phyloP scores from a whole-genome alignment of 2,113 vertebrate genomes.

The Neodon shergylaensis region DNA sequence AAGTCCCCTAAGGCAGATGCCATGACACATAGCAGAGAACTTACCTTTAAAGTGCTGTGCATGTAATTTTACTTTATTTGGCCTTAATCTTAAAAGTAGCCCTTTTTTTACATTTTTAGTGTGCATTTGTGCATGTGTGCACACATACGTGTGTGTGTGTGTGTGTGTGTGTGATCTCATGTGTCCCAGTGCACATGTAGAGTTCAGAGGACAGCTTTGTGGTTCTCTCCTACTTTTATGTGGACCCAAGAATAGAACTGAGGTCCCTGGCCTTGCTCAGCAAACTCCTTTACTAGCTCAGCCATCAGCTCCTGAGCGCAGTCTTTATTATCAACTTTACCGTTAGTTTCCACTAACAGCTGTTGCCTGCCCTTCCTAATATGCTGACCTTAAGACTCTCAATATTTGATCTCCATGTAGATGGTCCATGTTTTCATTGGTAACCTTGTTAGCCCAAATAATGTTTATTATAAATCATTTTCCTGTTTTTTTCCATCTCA shows the following conservation, averaged over 20 bases:
- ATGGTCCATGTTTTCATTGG: not conserved
- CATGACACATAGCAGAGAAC: slow-evolving; percentile 87
- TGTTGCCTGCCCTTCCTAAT: not conserved
- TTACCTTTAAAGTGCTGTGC: slow-evolving; percentile 93
- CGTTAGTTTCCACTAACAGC: not conserved
- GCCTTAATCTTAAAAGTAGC: not conserved
- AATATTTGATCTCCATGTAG: not conserved
- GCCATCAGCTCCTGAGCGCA: not conserved
- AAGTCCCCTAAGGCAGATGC: slow-evolving; percentile 86
- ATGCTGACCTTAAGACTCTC: not conserved
- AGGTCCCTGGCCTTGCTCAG: not conserved
- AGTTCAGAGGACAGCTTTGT: not conserved
- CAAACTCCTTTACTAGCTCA: not conserved
- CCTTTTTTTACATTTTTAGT: not conserved
- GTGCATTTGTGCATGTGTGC: not conserved
- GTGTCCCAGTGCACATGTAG: not conserved
- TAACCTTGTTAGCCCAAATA: slow-evolving; percentile 7
- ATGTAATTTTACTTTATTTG: slow-evolving; percentile 88
- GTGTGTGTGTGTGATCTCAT: not conserved
- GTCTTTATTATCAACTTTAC: not conserved
- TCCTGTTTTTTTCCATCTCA: slow-evolving; percentile 70
- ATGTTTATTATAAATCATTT: slow-evolving; percentile 51
- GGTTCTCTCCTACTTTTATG: too few relatives aligned
- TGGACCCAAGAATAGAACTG: not conserved
- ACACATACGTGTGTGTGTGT: too few relatives aligned